These are phyloP conservation scores for Drosophila aldrichi DNA, from an alignment of 2,888 invertebrate species.

Conservation along the genomic window DNA sequence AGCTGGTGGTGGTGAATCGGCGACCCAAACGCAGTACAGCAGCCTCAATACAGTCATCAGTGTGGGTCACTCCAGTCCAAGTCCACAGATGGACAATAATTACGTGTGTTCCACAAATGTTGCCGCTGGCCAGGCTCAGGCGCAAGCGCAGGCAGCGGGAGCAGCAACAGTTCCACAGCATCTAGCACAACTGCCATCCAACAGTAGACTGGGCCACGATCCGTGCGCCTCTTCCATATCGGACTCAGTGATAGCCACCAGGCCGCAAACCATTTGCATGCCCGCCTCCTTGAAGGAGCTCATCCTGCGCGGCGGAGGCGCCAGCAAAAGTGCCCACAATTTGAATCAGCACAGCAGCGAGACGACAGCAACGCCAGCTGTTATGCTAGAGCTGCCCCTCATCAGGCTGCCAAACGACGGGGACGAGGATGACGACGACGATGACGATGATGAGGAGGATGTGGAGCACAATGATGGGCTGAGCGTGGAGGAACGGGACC, in stretches of 20 bases:
- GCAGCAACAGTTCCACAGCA: conserved; percentile 42
- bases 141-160: conserved; percentile 6
- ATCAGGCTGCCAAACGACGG: conserved; percentile 83
- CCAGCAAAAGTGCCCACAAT: conserved; percentile 71
- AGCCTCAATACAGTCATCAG: conserved; percentile 82
- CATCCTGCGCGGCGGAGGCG: conserved; percentile 67
- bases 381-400: conserved; percentile 85
- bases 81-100: conserved; percentile 68
- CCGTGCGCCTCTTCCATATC: conserved; percentile 82
- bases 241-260: conserved; percentile 76
- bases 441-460: conserved; percentile 30
- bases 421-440: conserved; percentile 57
- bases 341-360: conserved; percentile 47
- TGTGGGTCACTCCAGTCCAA: conserved; percentile 71
- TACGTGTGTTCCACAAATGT: conserved; percentile 37
- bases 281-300: conserved; percentile 83
- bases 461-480: conserved; percentile 15
- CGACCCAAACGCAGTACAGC: conserved; percentile 80
- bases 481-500: conserved; percentile 69
- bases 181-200: conserved; percentile 72
- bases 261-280: conserved; percentile 81
- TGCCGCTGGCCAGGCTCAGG: conserved; percentile 19
- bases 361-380: conserved; percentile 66
- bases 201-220: conserved; percentile 71
- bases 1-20: conserved; percentile 52